Evolutionary conservation across 2,888 invertebrate species (phyloP), one percentile per base, ranked within the genome.

Genomic region (Protodeltote pygarga): DNA sequence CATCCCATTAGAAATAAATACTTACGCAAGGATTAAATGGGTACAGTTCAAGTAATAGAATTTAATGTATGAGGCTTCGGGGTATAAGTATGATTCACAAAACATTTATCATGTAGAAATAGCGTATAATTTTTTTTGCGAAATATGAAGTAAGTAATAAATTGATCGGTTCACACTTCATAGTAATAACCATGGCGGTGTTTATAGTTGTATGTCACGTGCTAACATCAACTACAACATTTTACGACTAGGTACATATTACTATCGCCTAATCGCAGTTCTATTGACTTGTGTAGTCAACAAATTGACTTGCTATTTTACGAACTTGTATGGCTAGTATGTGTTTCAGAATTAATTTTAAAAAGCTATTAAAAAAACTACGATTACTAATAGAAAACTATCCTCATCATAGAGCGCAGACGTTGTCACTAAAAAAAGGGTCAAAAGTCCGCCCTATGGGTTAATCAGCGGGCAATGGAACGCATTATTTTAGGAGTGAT

Each of bases 141-240:
- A 37, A 33, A 23, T 42, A 47, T 44, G 21, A 37, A 38, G 51
- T 44, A 11, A 61, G 57, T 46, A 49, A 42, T 59, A 46, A 48
- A 62, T 62, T 62, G 50, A 49, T 65, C 54, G 51, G 53, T 49
- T 49, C 42, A 44, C 42, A 46, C 47, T 42, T 60, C 61, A 45
- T 53, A 33, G 42, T 47, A 48, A 45, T 41, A 59, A 45, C 51
- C 46, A 40, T 46, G 25, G 58, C 27, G 49, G 24, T 49, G 66
- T 60, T 63, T 55, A 63, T 66, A 48, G 51, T 50, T 50, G 42
- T 63, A 31, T 66, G 55, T 59, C 65, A 66, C 51, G 63, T 52
- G 35, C 34, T 45, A 41, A 42, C 39, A 21, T 34, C 44, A 32
- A 46, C 25, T 37, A 47, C 41, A 33, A 34, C 37, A 35, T 63